phyloP scores from a whole-genome alignment of 2,888 invertebrate genomes.

The Melieria picta region DNA sequence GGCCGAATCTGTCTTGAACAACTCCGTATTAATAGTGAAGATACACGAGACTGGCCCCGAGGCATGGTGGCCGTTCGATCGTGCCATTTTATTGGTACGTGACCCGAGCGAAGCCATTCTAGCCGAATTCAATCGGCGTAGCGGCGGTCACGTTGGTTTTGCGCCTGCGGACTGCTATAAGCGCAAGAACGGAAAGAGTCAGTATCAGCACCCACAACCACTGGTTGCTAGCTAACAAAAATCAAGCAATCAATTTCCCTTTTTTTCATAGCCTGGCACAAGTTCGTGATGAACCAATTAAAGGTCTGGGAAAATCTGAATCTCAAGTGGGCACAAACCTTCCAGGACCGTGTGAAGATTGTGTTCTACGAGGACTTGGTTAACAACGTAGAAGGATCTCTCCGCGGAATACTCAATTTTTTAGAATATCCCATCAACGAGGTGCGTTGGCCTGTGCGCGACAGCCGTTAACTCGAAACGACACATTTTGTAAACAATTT shows the following conservation, averaged over 20 bases:
- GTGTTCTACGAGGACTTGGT: slow-evolving; percentile 78
- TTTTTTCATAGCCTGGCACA: slow-evolving; percentile 72
- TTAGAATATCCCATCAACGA: slow-evolving; percentile 70
- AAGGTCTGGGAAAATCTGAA: slow-evolving; percentile 77
- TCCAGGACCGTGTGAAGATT: slow-evolving; percentile 75
- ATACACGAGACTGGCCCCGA: slow-evolving; percentile 79
- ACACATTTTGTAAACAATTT: background rate
- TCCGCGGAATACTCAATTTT: slow-evolving; percentile 72
- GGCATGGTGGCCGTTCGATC: slow-evolving; percentile 71
- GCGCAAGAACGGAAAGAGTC: slow-evolving; percentile 73
- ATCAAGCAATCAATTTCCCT: too few species aligned
- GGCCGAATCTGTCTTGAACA: slow-evolving; percentile 79
- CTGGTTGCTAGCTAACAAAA: too few species aligned
- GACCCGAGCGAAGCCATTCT: slow-evolving; percentile 75
- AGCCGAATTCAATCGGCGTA: slow-evolving; percentile 83
- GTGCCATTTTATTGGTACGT: slow-evolving; percentile 77
- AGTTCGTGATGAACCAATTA: slow-evolving; percentile 75
- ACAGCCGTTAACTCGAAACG: background rate
- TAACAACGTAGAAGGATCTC: slow-evolving; percentile 70
- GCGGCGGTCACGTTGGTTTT: slow-evolving; percentile 83
- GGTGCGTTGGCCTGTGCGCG: slow-evolving; percentile 54
- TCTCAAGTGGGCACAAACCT: slow-evolving; percentile 76
- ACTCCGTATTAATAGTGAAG: slow-evolving; percentile 81
- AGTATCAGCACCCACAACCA: slow-evolving; percentile 46
- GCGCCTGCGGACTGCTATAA: slow-evolving; percentile 76